Base-by-base conservation (phyloP, 2,888 invertebrate species). In the Mimachlamys varia region DNA sequence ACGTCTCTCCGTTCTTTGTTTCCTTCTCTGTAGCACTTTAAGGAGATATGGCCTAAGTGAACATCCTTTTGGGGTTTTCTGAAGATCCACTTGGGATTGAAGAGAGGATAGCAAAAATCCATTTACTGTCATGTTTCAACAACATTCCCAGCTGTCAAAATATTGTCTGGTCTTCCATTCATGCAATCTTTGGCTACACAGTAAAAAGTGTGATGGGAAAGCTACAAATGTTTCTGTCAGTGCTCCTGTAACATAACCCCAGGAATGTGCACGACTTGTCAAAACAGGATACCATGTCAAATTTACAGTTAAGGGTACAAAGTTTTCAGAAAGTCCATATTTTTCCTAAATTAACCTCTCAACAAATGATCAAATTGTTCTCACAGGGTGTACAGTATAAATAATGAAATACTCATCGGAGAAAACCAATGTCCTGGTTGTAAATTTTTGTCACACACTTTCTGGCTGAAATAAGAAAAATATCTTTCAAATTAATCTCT, bases 91-190 rank as follows among this genome's bases (percentile, higher is more conserved):
- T 76, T 76, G 76, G 76, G 76, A 22, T 76, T 76, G 27, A 22
- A 76, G 76, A 33, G 4, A 76, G 76, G 76, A 76, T 15, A 76
- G 76, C 27, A 76, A 33, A 33, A 33, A 17, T n/a, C 33, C 76
- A 76, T 76, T 76, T 33, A 15, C 76, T 76, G 76, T 76, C 76
- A 33, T 76, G 76, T 76, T 76, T 27, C 27, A 53, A 76, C 33
- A 76, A 4, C 33, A 33, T 76, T 76, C 33, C 76, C 76, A 76
- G 76, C 76, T 76, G 76, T 76, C 33, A 12, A 10, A 15, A 12
- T 19, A 33, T 10, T 12, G 76, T 10, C 58, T 58, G 58, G 58
- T 58, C 22, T 19, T 76, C 76, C 76, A 76, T 76, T 76, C 76
- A 76, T 76, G 76, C 27, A 27, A 33, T 76, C 33, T 22, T 53